phyloP scores from a whole-genome alignment of 2,797 vertebrate species.

The Myoxocephalus aenaeus region DNA sequence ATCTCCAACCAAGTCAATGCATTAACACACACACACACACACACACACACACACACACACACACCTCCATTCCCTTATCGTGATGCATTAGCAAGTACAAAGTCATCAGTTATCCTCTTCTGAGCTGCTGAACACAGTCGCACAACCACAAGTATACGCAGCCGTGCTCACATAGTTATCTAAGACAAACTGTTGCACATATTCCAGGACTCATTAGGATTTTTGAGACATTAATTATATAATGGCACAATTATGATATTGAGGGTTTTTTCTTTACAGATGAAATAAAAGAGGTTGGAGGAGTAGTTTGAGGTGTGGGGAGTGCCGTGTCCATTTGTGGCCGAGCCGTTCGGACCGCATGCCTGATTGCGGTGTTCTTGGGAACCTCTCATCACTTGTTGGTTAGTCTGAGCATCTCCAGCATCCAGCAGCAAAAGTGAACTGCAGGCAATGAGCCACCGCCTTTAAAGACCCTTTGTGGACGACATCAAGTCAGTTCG shows the following conservation, averaged over 20 bases:
- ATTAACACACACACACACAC: constrained; percentile 48
- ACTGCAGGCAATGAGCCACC: not conserved
- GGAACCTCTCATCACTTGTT: not conserved
- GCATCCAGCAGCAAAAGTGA: not conserved
- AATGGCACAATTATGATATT: not conserved
- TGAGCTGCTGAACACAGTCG: constrained; percentile 37
- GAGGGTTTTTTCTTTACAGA: not conserved
- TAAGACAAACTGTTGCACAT: constrained; percentile 18
- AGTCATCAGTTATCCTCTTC: constrained; percentile 67
- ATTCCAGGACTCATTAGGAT: constrained; percentile 18
- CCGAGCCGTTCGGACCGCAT: not conserved
- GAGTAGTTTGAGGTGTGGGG: not conserved
- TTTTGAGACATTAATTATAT: not conserved
- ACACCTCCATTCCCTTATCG: constrained; percentile 31
- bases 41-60: constrained; percentile 22
- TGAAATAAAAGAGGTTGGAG: not conserved
- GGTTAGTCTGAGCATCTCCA: not conserved
- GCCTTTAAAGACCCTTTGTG: not conserved
- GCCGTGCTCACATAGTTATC: constrained; percentile 2
- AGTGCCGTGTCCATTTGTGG: not conserved
- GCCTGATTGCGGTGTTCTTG: not conserved
- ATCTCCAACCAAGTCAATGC: constrained; percentile 62
- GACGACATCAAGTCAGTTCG: not conserved
- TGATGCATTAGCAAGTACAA: constrained; percentile 70
- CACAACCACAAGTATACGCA: constrained; percentile 5